Conservation (phyloP, 2,113 vertebrate genomes). For the Abramis brama region DNA sequence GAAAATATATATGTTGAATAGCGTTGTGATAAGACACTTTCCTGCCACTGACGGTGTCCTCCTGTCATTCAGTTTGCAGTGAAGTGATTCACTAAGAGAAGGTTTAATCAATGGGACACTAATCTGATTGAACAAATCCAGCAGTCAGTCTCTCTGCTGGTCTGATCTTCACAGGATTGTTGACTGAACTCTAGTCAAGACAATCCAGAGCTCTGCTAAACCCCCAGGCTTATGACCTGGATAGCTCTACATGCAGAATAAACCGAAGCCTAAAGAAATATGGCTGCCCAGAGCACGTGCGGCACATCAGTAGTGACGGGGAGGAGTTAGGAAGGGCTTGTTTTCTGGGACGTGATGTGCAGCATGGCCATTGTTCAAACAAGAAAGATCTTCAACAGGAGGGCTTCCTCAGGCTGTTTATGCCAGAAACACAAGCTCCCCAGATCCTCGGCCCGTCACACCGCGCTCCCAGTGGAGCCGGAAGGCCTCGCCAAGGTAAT, state of each 20-base stretch:
- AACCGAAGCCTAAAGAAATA: slow-evolving; percentile 14
- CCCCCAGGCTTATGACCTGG: background rate
- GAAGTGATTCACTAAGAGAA: slow-evolving; percentile 10
- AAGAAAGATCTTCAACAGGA: slow-evolving; percentile 6
- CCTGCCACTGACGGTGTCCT: too few relatives aligned
- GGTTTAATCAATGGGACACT: slow-evolving; percentile 42
- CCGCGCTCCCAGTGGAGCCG: slow-evolving; percentile 25
- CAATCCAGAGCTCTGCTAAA: background rate
- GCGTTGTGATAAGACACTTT: background rate
- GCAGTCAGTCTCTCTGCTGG: slow-evolving; percentile 18
- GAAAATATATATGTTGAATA: background rate
- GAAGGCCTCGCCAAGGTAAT: slow-evolving; percentile 30
- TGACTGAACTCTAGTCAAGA: slow-evolving; percentile 7
- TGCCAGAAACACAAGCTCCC: background rate
- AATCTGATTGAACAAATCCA: slow-evolving; percentile 49
- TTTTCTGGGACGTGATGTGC: slow-evolving; percentile 4
- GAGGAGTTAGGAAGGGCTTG: background rate
- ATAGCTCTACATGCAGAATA: background rate
- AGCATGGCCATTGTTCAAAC: slow-evolving; percentile 32
- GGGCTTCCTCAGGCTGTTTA: background rate
- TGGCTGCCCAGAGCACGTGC: slow-evolving; percentile 1
- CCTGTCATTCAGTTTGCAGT: background rate
- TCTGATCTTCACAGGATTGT: background rate
- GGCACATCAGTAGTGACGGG: background rate
- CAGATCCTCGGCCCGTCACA: background rate